These are phyloP conservation scores for Venustaconcha ellipsiformis DNA, from an alignment of 1,140 invertebrate species.

Conservation along the genomic window DNA sequence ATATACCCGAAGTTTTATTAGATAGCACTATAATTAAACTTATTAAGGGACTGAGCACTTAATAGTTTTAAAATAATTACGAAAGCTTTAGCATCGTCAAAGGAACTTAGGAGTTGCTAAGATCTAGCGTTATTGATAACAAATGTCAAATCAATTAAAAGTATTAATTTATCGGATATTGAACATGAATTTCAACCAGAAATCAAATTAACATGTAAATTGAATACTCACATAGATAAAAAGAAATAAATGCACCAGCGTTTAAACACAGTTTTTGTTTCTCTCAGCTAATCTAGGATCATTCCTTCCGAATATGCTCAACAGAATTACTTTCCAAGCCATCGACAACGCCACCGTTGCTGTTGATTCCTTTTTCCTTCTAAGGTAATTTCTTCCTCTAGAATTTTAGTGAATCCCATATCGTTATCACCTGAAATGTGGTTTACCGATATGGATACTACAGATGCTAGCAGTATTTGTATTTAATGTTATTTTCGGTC, in stretches of 20 bases:
- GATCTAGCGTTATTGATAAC: not conserved
- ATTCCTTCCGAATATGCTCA: conserved; percentile 9
- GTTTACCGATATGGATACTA: too few species aligned
- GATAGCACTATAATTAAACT: too few species aligned
- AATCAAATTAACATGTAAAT: not conserved
- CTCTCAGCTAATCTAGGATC: conserved; percentile 32
- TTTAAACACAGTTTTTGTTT: not conserved
- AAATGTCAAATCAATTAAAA: not conserved
- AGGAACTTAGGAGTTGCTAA: not conserved
- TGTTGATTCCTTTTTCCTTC: conserved; percentile 91
- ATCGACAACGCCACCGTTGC: conserved; percentile 85
- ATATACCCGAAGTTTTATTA: too few species aligned
- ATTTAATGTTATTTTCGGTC: too few species aligned
- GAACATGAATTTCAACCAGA: not conserved
- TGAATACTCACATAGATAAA: not conserved
- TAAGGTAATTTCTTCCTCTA: conserved; percentile 45
- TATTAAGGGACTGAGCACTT: too few species aligned
- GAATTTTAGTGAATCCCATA: too few species aligned
- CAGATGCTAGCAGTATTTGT: too few species aligned
- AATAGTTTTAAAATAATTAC: too few species aligned
- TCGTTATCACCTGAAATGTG: too few species aligned
- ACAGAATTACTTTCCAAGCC: conserved; percentile 51
- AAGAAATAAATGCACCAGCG: not conserved
- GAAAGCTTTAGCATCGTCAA: not conserved
- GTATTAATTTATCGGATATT: not conserved